Evolutionary conservation across 2,888 invertebrate species (phyloP), one percentile per base, ranked within the genome.

Genomic region (Prostheceraeus crozeri): DNA sequence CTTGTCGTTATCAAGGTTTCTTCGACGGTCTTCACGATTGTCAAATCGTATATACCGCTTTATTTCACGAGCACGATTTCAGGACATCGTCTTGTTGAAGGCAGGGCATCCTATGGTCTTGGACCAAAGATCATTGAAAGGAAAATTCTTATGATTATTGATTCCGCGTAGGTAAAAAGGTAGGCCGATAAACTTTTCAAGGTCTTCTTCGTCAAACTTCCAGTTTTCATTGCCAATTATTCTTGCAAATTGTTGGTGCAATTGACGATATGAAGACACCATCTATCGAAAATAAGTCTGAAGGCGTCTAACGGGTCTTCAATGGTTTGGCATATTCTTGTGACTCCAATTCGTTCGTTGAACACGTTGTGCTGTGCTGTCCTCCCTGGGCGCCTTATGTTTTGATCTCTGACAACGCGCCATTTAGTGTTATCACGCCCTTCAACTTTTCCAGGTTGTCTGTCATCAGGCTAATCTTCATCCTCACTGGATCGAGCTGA

Each of bases 31-130:
- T 10, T 33, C 8, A 21, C 40, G 40, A 40, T 40, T 14, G 19
- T 40, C 40, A n/a, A 40, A 40, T 14, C 40, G 6, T 16, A 40
- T 14, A 21, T 16, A 40, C 16, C 40, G n/a, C n/a, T 40, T 40
- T 14, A 40, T 40, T 40, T 40, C 40, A 8, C n/a, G 40, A 40
- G 40, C 40, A n/a, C 40, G 40, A 40, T 40, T 21, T 14, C 40
- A 21, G 19, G 40, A 21, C 40, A 40, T 40, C 4, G 40, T 40
- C 16, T 14, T 16, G 40, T 40, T 40, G n/a, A 40, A 40, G 14
- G 40, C 40, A 16, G 40, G 40, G 19, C 40, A 8, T 8, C 40
- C 40, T 40, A 21, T 40, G 16, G 40, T 40, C 19, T 40, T 33
- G 33, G 33, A 33, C 33, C 33, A 33, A 8, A 33, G n/a, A 33